phyloP scores from a whole-genome alignment of 2,797 vertebrate species.

The Zenarchopterus dispar region DNA sequence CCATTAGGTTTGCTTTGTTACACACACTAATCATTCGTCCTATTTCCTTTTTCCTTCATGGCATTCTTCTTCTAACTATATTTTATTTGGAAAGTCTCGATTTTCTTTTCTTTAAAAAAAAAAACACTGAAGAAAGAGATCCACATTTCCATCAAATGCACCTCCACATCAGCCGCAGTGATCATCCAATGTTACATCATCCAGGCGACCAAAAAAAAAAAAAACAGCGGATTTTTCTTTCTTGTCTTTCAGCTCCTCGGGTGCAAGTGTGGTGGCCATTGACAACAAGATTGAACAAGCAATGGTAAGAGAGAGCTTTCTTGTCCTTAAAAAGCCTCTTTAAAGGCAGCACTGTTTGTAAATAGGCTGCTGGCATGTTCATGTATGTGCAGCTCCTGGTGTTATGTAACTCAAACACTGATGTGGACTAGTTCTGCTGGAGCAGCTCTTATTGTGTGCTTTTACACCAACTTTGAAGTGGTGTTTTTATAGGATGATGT shows the following conservation, averaged over 20 bases:
- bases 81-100: neutral
- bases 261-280: constrained; percentile 96
- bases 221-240: neutral
- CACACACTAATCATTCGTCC: too few relatives aligned
- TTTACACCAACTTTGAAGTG: too few relatives aligned
- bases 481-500: too few relatives aligned
- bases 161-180: constrained; percentile 10
- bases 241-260: constrained; percentile 87
- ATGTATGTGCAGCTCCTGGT: constrained; percentile 12
- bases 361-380: constrained; percentile 19
- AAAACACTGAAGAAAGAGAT: neutral
- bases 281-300: constrained; percentile 99
- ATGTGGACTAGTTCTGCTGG: neutral
- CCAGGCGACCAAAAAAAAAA: neutral
- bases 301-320: constrained; percentile 86
- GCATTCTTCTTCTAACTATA: too few relatives aligned
- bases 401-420: constrained; percentile 60
- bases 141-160: neutral
- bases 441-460: neutral
- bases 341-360: constrained; percentile 12
- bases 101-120: neutral
- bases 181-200: constrained; percentile 16
- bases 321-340: neutral
- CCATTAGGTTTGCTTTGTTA: neutral
- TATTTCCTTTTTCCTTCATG: too few relatives aligned